Conservation (phyloP, 2,888 invertebrate species). For the Zygaena filipendulae region DNA sequence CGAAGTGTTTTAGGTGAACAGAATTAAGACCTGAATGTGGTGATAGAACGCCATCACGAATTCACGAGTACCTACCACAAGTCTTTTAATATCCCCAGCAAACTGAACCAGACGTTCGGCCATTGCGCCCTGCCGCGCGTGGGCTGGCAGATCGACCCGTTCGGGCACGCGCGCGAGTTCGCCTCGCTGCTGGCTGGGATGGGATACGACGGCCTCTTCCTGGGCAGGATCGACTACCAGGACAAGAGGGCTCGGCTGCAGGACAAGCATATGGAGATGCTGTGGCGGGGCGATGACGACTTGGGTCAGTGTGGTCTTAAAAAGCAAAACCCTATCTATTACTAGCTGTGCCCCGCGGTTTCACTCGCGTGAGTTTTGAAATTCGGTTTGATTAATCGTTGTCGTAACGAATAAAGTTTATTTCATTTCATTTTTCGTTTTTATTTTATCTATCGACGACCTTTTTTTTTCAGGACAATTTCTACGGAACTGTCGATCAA, state of each 20-base stretch:
- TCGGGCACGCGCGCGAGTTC: slow-evolving; percentile 89
- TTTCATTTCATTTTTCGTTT: too few relatives aligned
- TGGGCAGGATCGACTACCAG: slow-evolving; percentile 88
- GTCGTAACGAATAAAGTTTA: too few relatives aligned
- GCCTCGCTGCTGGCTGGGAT: slow-evolving; percentile 83
- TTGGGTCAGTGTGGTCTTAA: slow-evolving; percentile 62
- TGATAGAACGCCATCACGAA: too few relatives aligned
- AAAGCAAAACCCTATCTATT: neutral
- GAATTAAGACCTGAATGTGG: too few relatives aligned
- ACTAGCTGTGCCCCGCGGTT: neutral
- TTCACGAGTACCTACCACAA: too few relatives aligned
- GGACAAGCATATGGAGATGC: slow-evolving; percentile 78
- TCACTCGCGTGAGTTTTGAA: too few relatives aligned
- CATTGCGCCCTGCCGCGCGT: slow-evolving; percentile 77
- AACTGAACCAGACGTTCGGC: slow-evolving; percentile 76
- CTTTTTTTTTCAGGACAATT: too few relatives aligned
- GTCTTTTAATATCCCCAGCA: too few relatives aligned
- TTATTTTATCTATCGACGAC: too few relatives aligned
- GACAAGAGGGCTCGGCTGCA: slow-evolving; percentile 75
- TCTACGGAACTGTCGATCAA: too few relatives aligned
- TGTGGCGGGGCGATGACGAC: slow-evolving; percentile 83
- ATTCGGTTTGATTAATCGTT: too few relatives aligned
- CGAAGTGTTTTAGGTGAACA: too few relatives aligned
- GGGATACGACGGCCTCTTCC: slow-evolving; percentile 87
- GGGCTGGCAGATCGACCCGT: slow-evolving; percentile 89